These are phyloP conservation scores for Silurus lanzhouensis DNA, from an alignment of 2,797 vertebrate genomes.

Conservation along the genomic window DNA sequence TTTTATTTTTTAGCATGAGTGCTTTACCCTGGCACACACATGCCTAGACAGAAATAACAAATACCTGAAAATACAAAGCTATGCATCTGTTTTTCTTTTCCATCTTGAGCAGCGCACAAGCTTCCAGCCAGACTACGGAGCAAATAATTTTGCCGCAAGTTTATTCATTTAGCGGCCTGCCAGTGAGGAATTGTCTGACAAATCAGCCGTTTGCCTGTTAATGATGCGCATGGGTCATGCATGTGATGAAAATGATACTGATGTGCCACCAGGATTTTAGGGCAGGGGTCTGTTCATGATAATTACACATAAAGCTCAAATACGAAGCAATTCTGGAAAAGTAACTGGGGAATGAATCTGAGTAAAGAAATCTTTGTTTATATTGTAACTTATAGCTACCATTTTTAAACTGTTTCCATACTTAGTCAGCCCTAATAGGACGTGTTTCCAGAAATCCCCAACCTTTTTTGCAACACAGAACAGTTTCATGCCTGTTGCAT, in stretches of 20 bases:
- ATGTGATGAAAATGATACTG: neutral
- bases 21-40: neutral
- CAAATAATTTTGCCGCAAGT: neutral
- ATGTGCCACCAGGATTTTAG: neutral
- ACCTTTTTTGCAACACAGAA: too few relatives aligned
- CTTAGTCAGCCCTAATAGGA: neutral
- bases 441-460: neutral
- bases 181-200: constrained; percentile 5
- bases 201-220: neutral
- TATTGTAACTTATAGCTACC: neutral
- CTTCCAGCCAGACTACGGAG: neutral
- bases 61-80: constrained; percentile 6
- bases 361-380: neutral
- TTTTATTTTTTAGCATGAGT: neutral
- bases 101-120: neutral
- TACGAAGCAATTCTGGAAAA: neutral
- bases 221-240: neutral
- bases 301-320: neutral
- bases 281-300: neutral
- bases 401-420: too few relatives aligned
- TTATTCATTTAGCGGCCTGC: neutral
- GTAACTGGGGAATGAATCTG: neutral
- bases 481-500: too few relatives aligned
- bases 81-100: neutral
- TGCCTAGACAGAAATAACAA: neutral